Conservation (phyloP, 2,113 vertebrate species). For the Carassius auratus region DNA sequence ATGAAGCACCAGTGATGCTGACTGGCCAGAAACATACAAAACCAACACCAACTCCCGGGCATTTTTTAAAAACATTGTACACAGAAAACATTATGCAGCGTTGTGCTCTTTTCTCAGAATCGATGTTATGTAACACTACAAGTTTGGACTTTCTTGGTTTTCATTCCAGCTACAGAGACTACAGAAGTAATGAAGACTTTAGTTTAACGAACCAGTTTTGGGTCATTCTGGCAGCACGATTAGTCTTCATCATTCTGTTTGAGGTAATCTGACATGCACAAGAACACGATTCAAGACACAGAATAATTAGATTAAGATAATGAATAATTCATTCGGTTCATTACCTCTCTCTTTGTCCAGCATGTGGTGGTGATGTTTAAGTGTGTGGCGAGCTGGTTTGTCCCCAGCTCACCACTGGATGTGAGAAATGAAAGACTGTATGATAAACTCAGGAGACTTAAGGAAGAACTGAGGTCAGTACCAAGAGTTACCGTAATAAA, state of each 20-base stretch:
- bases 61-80: background rate
- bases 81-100: no score
- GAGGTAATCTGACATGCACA: slow-evolving; percentile 75
- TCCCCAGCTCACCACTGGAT: slow-evolving; percentile 71
- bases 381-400: slow-evolving; percentile 80
- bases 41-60: no score
- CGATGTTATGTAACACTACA: no score
- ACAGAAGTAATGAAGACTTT: slow-evolving; percentile 78
- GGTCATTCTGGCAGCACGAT: slow-evolving; percentile 85
- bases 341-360: slow-evolving; percentile 60
- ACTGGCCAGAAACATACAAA: no score
- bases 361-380: slow-evolving; percentile 77
- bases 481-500: background rate
- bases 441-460: slow-evolving; percentile 73
- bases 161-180: slow-evolving; percentile 86
- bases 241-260: slow-evolving; percentile 90
- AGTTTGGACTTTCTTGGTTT: no score
- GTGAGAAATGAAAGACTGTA: slow-evolving; percentile 76
- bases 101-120: no score
- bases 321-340: background rate
- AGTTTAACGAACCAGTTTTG: slow-evolving; percentile 83
- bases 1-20: no score
- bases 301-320: background rate
- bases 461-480: slow-evolving; percentile 71
- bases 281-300: background rate